Base-by-base conservation (phyloP, 1,140 invertebrate genomes). In the Drosophila parabipectinata region DNA sequence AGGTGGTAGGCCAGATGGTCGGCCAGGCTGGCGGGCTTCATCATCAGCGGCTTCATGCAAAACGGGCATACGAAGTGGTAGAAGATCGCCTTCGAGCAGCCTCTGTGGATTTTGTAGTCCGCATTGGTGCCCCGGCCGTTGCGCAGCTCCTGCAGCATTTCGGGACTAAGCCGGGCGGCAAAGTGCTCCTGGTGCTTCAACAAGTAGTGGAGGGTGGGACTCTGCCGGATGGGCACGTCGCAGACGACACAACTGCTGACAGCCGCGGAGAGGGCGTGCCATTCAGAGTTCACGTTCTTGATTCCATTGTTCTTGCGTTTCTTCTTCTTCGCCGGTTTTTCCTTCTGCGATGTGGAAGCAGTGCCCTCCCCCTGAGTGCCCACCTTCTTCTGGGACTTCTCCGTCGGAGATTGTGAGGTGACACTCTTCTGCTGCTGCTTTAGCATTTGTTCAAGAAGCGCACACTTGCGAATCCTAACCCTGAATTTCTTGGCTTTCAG, bases 1-100 rank as follows among this genome's bases (percentile, higher is more conserved):
- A 95, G 95, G 54, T 96, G 95, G 5, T 89, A 92, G 1, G 93
- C 92, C 10, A 95, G 92, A 67, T 96, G 95, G 37, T 95, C 94
- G 45, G 26, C 18, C 14, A 91, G n/a, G 79, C 74, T 79, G n/a
- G 12, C 2, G 0, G 8, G 0, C 0, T 3, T 34, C 0, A 18
- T 1, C n/a, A 41, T 44, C 39, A 51, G 32, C 6, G 26, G 57
- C 34, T 75, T 61, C 0, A 45, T 12, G 56, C 91, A 92, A 53
- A 91, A 92, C 5, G 75, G 74, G 15, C 91, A 91, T 6, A 37
- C 39, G 58, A 64, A 61, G 10, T 39, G 37, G 15, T 55, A 82
- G 1, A 21, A 2, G 0, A 18, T 14, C 1, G 5, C 41, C 10
- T 12, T 26, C n/a, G 0, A 1, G 1, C 1, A n/a, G 0, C 4